A percentile compares a stretch with the other conserved stretches of the same genome.
Evolutionary conservation across 2,888 invertebrate species (phyloP).

Genomic region (Drosophila formosana): DNA sequence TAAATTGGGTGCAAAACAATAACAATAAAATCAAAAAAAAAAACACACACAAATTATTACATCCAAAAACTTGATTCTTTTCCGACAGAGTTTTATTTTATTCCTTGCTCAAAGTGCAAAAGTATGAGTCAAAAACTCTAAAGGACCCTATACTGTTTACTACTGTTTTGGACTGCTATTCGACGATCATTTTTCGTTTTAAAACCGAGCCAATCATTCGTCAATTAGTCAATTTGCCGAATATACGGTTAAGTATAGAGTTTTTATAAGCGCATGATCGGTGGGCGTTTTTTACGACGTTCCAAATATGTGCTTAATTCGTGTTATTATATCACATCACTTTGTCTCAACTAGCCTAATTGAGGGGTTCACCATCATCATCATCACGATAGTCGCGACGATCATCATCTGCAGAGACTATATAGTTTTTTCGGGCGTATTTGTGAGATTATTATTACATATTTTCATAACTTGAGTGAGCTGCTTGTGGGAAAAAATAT

Average conservation of each 20-base stretch:
- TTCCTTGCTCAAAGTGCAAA: too few species aligned
- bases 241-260: constrained; percentile 36
- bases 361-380: constrained; percentile 27
- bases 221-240: constrained; percentile 37
- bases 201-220: constrained; percentile 23
- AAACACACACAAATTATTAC: too few species aligned
- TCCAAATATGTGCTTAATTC: constrained; percentile 65
- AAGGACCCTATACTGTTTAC: not conserved
- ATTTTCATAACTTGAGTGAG: constrained; percentile 27
- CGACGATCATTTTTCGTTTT: constrained; percentile 2
- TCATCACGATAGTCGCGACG: not conserved
- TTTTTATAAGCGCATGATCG: constrained; percentile 28
- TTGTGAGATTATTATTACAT: constrained; percentile 48
- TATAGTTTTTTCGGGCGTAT: constrained; percentile 52
- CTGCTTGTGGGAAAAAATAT: constrained; percentile 26
- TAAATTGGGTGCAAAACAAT: too few species aligned
- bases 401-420: constrained; percentile 2
- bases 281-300: constrained; percentile 57
- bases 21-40: too few species aligned
- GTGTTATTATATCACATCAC: constrained; percentile 57
- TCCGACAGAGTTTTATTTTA: too few species aligned
- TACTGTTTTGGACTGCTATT: constrained; percentile 10
- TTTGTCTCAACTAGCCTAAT: constrained; percentile 50
- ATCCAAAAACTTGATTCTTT: too few species aligned
- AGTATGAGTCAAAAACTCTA: not conserved